Base-by-base conservation (phyloP, 2,797 vertebrate genomes). In the Euphonia xanthogaster region DNA sequence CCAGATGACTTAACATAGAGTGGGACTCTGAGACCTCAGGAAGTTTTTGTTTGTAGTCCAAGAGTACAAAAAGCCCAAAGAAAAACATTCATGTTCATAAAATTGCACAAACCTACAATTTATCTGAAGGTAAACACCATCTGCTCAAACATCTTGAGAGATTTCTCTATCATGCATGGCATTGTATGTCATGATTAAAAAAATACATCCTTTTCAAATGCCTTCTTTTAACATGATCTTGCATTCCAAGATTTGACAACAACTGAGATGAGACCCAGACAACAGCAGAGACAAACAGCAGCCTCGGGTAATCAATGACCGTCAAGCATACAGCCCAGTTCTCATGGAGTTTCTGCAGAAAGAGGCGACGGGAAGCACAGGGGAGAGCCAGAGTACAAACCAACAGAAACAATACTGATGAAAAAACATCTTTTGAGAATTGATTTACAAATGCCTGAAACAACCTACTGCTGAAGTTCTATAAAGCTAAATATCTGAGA, bases 91-190 rank as follows among this genome's bases (percentile, higher is more conserved):
- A 35, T 1, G 8, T 27, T 37, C 50, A 71, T 8, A 76, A 58
- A 89, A 73, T 6, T 27, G 11, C 31, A 35, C 10, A 79, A 78
- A 50, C 10, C 20, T 50, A 19, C 14, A 62, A 30, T 63, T 77
- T 62, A 55, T 33, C 40, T 63, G 48, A 73, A 71, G 27, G 6
- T 37, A 55, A 76, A 77, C 7, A 15, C 2, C 18, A 10, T 42
- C 31, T 55, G 39, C 25, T 62, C 44, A 37, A 72, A 58, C 12
- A 35, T 19, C 44, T 22, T 44, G 23, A 88, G n/a, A 80, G 22
- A 22, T 21, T 48, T 70, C 31, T 40, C 37, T 50, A 77, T 6
- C 1, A 1, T 0, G 1, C 24, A 35, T 28, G 13, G 37, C 8
- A 2, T 22, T 21, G 61, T 5, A 14, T 12, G 28, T 9, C 39